Evolutionary conservation across 2,797 vertebrate genomes (phyloP), one percentile per base, ranked within the genome.

Genomic region (Protosalanx chinensis): DNA sequence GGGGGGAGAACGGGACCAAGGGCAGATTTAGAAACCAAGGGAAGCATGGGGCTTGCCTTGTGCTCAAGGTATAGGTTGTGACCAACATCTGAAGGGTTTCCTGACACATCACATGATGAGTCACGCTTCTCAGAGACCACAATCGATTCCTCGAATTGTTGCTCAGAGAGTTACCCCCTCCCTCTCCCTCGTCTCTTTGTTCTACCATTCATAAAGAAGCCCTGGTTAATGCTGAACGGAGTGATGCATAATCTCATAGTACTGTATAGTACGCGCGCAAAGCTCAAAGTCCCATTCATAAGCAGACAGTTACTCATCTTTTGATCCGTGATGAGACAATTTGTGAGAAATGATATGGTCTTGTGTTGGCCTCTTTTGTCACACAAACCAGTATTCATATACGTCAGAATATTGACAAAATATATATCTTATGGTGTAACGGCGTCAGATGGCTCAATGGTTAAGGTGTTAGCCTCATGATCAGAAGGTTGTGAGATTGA

Each of bases 111-210:
- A 72, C 67, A 70, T 51, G 60, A 79, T 91, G 90, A 92, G 73
- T 92, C 90, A 92, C 74, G 76, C 79, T 91, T 92, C 89, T 91
- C 86, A 88, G 87, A 91, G 81, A 72, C 72, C 29, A 30, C 75
- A 84, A 88, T 86, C 82, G 82, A 73, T 90, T 91, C 89, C 85
- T 86, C 85, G 87, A 91, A 91, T 77, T 77, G 83, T 81, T 89
- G 84, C 76, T 84, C 81, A 88, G 77, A 84, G 71, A 86, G 61
- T 67, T 68, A 78, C 61, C 67, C 56, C 72, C 73, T 68, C 61
- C 64, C 69, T 59, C 41, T 51, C 49, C 20, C n/a, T 29, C 35
- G 13, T 53, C 30, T 51, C 10, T 4, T 13, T 29, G 85, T 64
- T 77, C 15, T 69, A 59, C 27, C 64, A 64, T 67, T 79, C 63